Conservation (phyloP, 2,797 vertebrate species). For the Platalea minor region DNA sequence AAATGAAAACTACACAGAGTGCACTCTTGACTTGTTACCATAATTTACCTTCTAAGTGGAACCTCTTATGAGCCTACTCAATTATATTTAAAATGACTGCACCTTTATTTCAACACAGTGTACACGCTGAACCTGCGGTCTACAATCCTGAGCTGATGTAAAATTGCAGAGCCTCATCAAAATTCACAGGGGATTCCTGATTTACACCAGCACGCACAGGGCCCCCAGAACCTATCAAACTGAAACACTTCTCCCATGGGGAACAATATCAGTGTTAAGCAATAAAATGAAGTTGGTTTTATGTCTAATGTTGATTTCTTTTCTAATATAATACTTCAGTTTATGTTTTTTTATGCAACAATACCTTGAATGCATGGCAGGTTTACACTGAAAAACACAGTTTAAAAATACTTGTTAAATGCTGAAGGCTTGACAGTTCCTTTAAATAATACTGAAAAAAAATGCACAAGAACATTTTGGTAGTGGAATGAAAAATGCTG, state of each 20-base stretch:
- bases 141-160: constrained; percentile 32
- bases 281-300: constrained; percentile 36
- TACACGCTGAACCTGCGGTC: neutral
- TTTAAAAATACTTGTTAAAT: constrained; percentile 60
- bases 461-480: constrained; percentile 26
- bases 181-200: constrained; percentile 53
- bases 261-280: constrained; percentile 15
- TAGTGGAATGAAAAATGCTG: constrained; percentile 53
- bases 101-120: constrained; percentile 41
- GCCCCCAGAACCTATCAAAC: constrained; percentile 12
- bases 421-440: constrained; percentile 38
- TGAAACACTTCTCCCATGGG: neutral
- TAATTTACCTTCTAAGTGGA: constrained; percentile 68
- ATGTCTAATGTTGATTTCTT: constrained; percentile 30
- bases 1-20: constrained; percentile 64
- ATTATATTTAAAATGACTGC: constrained; percentile 60
- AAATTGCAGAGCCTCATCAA: constrained; percentile 36
- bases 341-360: constrained; percentile 36
- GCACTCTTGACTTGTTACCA: constrained; percentile 66
- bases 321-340: constrained; percentile 10
- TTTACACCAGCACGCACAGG: constrained; percentile 29
- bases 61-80: constrained; percentile 65
- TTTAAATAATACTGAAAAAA: constrained; percentile 58
- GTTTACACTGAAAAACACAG: constrained; percentile 34
- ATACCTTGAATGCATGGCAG: constrained; percentile 9